These are phyloP conservation scores for Sturnira hondurensis DNA, from an alignment of 2,113 vertebrate species.

Conservation along the genomic window DNA sequence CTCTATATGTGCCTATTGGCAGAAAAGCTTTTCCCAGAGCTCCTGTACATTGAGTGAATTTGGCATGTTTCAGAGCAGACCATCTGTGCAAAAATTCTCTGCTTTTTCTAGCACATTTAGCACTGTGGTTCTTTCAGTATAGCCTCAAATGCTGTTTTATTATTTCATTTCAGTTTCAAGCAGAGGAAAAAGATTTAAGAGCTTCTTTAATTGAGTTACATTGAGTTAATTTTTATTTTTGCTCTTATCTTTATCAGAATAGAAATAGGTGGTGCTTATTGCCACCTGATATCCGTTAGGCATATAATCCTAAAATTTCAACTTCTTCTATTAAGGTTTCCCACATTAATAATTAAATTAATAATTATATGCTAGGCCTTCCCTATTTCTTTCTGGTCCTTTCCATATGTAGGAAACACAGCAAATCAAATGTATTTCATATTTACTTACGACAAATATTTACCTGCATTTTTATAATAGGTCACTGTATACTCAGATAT, in stretches of 20 bases:
- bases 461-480: not conserved
- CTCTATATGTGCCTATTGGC: conserved; percentile 17
- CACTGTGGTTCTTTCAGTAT: not conserved
- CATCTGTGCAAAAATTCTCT: conserved; percentile 63
- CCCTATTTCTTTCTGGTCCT: not conserved
- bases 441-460: not conserved
- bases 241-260: not conserved
- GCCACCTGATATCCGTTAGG: not conserved
- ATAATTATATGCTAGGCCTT: not conserved
- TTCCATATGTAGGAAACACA: not conserved
- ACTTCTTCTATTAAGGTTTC: not conserved
- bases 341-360: not conserved
- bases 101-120: conserved; percentile 15
- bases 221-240: conserved; percentile 47
- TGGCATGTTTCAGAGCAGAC: conserved; percentile 48
- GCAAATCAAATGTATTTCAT: not conserved
- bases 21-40: not conserved
- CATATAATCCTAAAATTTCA: not conserved
- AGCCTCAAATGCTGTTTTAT: conserved; percentile 1
- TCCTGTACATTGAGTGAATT: conserved; percentile 42
- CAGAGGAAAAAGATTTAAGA: not conserved
- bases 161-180: conserved; percentile 34
- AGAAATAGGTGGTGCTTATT: conserved; percentile 17
- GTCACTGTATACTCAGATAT: not conserved
- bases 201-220: not conserved